Evolutionary conservation across 1,140 invertebrate genomes (phyloP), one percentile per base, ranked within the genome.

Genomic region (Drosophila setifemur): DNA sequence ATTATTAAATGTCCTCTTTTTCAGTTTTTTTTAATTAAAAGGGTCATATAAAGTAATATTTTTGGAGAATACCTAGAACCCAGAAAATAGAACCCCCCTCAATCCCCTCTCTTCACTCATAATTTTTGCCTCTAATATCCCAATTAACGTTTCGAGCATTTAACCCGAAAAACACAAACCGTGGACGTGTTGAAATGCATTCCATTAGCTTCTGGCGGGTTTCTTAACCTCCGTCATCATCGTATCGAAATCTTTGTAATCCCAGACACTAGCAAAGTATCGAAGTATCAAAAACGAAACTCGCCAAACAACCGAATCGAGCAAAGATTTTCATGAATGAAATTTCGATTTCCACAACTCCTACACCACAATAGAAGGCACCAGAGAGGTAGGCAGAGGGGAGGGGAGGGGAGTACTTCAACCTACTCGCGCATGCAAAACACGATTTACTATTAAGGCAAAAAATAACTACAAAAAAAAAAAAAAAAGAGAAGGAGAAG

Each of bases 401-500:
- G 28, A 19, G 29, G n/a, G 37, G 40, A 28, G 50, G 23, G 40
- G 28, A 25, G 11, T 2, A 23, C 14, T n/a, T 29, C 79, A 72
- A 64, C 81, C 81, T 86, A 85, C 81, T 85, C 81, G 67, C 57
- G 82, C 81, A 85, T 85, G 81, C 81, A 85, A 85, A 86, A 85
- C 81, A 86, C 79, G 79, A 85, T 85, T 86, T 86, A 85, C 79
- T 86, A 85, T 85, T 81, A 86, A 83, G 78, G 79, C 77, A 83
- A 83, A 63, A n/a, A n/a, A n/a, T n/a, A n/a, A n/a, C n/a, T n/a
- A n/a, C n/a, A n/a, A n/a, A n/a, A n/a, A n/a, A n/a, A n/a, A n/a
- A n/a, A n/a, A n/a, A n/a, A n/a, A n/a, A n/a, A n/a, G n/a, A n/a
- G n/a, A n/a, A n/a, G n/a, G n/a, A n/a, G n/a, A n/a, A n/a, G n/a